phyloP scores from a whole-genome alignment of 1,140 invertebrate species.

The Apis laboriosa region DNA sequence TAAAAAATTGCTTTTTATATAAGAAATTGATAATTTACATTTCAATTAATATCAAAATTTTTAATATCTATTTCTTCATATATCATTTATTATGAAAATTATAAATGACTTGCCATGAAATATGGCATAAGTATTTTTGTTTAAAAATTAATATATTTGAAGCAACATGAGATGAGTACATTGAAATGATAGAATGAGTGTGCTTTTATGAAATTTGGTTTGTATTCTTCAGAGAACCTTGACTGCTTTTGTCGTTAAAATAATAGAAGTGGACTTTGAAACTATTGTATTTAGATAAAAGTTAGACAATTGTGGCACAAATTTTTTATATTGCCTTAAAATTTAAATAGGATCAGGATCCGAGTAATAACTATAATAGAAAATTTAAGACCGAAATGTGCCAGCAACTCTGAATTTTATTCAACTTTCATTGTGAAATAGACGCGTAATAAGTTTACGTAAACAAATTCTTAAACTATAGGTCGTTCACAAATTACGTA shows the following conservation, averaged over 20 bases:
- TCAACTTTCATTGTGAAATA: slow-evolving; percentile 48
- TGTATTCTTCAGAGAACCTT: slow-evolving; percentile 49
- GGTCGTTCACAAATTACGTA: slow-evolving; percentile 65
- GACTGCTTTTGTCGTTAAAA: slow-evolving; percentile 46
- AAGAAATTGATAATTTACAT: slow-evolving; percentile 6
- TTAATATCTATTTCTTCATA: neutral
- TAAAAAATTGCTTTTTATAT: slow-evolving; percentile 4
- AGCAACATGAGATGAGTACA: slow-evolving; percentile 45
- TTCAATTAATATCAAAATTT: slow-evolving; percentile 9
- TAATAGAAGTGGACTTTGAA: slow-evolving; percentile 49
- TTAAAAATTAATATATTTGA: slow-evolving; percentile 38
- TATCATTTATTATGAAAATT: slow-evolving; percentile 3
- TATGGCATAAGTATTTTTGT: neutral
- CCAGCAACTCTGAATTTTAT: slow-evolving; percentile 56
- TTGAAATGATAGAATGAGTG: slow-evolving; percentile 38
- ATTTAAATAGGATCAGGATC: slow-evolving; percentile 53
- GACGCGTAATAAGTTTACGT: slow-evolving; percentile 40
- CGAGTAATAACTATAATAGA: slow-evolving; percentile 49
- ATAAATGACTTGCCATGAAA: neutral
- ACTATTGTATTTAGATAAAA: slow-evolving; percentile 49
- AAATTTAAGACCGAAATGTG: slow-evolving; percentile 60
- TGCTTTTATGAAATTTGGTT: slow-evolving; percentile 53
- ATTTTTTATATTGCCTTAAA: slow-evolving; percentile 46
- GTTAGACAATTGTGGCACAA: slow-evolving; percentile 38
- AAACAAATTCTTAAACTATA: slow-evolving; percentile 27